Percentiles rank a stretch among this genome's conserved stretches.
Conservation (phyloP, 1,140 invertebrate genomes). For the Oedothorax gibbosus region DNA sequence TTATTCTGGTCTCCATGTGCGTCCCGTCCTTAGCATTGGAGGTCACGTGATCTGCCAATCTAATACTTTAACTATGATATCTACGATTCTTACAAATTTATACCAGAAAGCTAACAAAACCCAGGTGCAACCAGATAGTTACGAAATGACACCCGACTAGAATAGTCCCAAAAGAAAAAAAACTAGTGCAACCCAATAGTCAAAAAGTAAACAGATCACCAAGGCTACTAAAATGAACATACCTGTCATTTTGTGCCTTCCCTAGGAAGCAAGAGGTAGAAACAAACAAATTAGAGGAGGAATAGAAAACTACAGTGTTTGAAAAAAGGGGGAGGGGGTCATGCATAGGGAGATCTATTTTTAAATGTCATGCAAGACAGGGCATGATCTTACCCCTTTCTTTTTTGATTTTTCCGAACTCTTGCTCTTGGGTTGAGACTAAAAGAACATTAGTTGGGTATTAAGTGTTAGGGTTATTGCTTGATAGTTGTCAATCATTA, state of each 20-base stretch:
- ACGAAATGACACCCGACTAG: not conserved
- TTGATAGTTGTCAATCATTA: conserved; percentile 14
- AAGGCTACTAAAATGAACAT: conserved; percentile 57
- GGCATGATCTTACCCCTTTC: conserved; percentile 52
- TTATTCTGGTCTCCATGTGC: too few species aligned
- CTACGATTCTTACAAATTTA: too few species aligned
- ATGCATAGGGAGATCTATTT: not conserved
- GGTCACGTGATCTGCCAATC: too few species aligned
- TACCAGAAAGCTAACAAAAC: not conserved
- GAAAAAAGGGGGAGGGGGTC: not conserved
- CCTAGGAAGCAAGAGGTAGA: conserved; percentile 55
- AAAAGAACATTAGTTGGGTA: conserved; percentile 34
- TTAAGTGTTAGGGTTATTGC: conserved; percentile 14
- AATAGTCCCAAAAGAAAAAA: not conserved
- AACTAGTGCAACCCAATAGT: conserved; percentile 5
- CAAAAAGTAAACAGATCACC: conserved; percentile 20
- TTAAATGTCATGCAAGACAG: not conserved
- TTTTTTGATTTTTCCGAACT: conserved; percentile 57
- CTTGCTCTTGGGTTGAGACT: conserved; percentile 54
- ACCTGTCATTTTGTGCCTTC: conserved; percentile 61
- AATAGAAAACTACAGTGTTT: conserved; percentile 14
- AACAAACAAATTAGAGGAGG: conserved; percentile 53
- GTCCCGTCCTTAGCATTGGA: too few species aligned
- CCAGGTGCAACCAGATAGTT: not conserved
- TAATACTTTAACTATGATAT: too few species aligned